Percentiles rank a stretch among this genome's conserved stretches.
phyloP scores from a whole-genome alignment of 2,797 vertebrate genomes.

The Sphenodon punctatus region DNA sequence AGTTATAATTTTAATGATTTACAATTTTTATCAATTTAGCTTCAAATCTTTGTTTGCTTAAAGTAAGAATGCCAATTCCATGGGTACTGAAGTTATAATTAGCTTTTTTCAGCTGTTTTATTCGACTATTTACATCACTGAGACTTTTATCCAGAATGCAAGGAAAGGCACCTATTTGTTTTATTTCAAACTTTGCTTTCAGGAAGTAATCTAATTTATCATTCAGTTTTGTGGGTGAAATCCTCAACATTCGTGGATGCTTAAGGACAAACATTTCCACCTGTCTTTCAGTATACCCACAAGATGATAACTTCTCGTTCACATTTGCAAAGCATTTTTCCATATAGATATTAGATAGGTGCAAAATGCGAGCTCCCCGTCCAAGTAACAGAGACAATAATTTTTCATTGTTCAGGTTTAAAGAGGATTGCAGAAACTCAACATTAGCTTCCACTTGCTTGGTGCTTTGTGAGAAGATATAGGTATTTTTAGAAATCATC shows the following conservation, averaged over 20 bases:
- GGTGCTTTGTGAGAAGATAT: slow-evolving; percentile 82
- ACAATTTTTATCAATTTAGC: slow-evolving; percentile 70
- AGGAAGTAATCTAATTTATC: slow-evolving; percentile 80
- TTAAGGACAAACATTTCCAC: slow-evolving; percentile 67
- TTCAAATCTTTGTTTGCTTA: slow-evolving; percentile 75
- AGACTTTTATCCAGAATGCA: slow-evolving; percentile 78
- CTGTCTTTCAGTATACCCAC: slow-evolving; percentile 67
- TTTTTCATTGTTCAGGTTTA: slow-evolving; percentile 69
- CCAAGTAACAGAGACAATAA: slow-evolving; percentile 75
- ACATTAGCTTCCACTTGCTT: slow-evolving; percentile 78
- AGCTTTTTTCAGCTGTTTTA: slow-evolving; percentile 69
- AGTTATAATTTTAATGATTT: background rate
- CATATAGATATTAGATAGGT: slow-evolving; percentile 76
- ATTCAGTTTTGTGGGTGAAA: slow-evolving; percentile 70
- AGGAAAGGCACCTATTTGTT: slow-evolving; percentile 76
- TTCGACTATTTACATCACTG: slow-evolving; percentile 69
- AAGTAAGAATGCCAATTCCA: slow-evolving; percentile 75
- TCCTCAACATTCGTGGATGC: slow-evolving; percentile 73
- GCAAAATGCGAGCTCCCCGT: slow-evolving; percentile 74
- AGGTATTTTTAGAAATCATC: slow-evolving; percentile 80
- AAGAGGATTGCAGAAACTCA: slow-evolving; percentile 66
- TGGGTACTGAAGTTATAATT: slow-evolving; percentile 77
- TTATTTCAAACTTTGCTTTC: slow-evolving; percentile 70
- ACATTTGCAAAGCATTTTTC: slow-evolving; percentile 75
- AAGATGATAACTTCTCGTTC: slow-evolving; percentile 66